Conservation (phyloP, 2,888 invertebrate genomes). For the Elegia similella region DNA sequence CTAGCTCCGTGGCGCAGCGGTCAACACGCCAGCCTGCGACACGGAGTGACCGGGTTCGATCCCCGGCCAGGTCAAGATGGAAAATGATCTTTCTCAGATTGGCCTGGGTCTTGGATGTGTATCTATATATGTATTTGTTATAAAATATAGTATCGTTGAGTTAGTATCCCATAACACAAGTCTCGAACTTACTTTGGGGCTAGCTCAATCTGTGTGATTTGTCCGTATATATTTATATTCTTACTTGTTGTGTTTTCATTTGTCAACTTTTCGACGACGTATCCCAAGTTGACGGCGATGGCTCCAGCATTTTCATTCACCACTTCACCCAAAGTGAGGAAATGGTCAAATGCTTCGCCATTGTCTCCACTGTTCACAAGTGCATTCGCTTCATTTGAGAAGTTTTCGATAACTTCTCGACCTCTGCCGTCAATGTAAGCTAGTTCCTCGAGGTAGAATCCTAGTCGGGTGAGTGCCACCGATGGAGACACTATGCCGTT, state of each 20-base stretch:
- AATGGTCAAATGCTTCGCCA: conserved; percentile 82
- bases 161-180: no score
- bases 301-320: conserved; percentile 82
- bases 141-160: no score
- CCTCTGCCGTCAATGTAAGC: conserved; percentile 86
- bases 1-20: no score
- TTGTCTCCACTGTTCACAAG: conserved; percentile 78
- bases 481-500: conserved; percentile 92
- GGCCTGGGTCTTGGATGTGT: no score
- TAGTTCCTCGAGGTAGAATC: conserved; percentile 70
- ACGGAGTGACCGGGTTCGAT: no score
- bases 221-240: no score
- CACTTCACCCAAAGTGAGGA: conserved; percentile 80
- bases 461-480: conserved; percentile 55
- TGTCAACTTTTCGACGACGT: conserved; percentile 61
- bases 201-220: no score
- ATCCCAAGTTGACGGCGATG: conserved; percentile 86
- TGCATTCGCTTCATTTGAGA: conserved; percentile 72
- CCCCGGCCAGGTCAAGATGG: no score
- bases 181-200: no score
- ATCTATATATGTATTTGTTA: no score
- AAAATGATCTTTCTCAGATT: no score
- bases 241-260: conserved; percentile 14
- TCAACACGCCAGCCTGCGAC: no score
- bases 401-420: conserved; percentile 75